Evolutionary conservation across 2,888 invertebrate genomes (phyloP).

Genomic region (Bhutanitis thaidina): DNA sequence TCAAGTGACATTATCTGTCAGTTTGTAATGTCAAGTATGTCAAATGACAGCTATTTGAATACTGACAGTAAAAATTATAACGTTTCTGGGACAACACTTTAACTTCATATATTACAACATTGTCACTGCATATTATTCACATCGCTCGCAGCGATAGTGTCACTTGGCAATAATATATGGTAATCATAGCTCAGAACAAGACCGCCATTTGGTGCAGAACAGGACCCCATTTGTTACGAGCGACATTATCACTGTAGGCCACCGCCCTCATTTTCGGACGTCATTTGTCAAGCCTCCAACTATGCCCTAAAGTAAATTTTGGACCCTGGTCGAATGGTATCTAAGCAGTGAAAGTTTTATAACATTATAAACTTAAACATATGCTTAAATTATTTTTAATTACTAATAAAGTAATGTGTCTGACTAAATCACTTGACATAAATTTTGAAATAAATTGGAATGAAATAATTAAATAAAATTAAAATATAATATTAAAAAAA

Average conservation of each 20-base stretch:
- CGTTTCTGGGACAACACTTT: not conserved
- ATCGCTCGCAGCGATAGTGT: slow-evolving; percentile 16
- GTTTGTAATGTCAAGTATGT: no score
- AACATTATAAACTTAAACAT: no score
- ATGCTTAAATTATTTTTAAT: no score
- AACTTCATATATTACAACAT: slow-evolving; percentile 1
- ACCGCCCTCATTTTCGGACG: slow-evolving; percentile 53
- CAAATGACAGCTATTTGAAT: no score
- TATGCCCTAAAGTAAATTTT: slow-evolving; percentile 1
- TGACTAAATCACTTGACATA: no score
- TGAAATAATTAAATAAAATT: no score
- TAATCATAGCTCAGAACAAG: slow-evolving; percentile 21
- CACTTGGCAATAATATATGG: slow-evolving; percentile 20
- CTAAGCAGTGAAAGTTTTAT: no score
- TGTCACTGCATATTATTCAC: slow-evolving; percentile 15
- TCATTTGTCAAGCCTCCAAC: slow-evolving; percentile 13
- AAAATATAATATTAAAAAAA: no score
- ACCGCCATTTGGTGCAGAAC: slow-evolving; percentile 31
- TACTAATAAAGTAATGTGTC: no score
- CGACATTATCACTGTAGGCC: slow-evolving; percentile 70
- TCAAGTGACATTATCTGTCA: no score
- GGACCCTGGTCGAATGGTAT: not conserved
- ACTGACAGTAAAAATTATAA: not conserved
- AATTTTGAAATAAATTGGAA: no score
- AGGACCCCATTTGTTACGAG: slow-evolving; percentile 59